A percentile compares a stretch with the other conserved stretches of the same genome.
Evolutionary conservation across 2,888 invertebrate genomes (phyloP).

Genomic region (Philereme transversata): DNA sequence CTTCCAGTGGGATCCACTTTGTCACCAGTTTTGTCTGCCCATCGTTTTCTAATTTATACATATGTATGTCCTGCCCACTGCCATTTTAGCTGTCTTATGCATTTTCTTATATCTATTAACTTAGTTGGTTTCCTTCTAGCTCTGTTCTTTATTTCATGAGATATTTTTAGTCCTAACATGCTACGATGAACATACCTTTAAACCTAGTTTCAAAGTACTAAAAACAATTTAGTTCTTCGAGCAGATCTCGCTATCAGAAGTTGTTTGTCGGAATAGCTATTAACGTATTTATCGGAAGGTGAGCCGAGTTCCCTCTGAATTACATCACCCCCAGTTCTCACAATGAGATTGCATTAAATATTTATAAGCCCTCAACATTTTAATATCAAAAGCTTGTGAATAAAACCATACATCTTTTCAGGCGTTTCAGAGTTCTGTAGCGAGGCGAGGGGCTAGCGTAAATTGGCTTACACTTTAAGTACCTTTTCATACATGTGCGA

Average conservation of each 20-base stretch:
- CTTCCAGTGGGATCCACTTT: too few relatives aligned
- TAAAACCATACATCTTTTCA: constrained; percentile 54
- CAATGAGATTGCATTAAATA: constrained; percentile 70
- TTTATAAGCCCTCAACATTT: constrained; percentile 66
- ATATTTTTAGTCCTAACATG: too few relatives aligned
- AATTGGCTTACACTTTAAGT: constrained; percentile 35
- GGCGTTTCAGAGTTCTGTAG: constrained; percentile 34
- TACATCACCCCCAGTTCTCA: constrained; percentile 51
- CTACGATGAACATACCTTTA: too few relatives aligned
- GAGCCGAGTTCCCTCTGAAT: constrained; percentile 40
- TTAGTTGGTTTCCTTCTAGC: too few relatives aligned
- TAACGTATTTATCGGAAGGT: constrained; percentile 37
- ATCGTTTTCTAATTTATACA: too few relatives aligned
- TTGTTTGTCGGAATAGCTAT: constrained; percentile 13
- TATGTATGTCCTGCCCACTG: too few relatives aligned
- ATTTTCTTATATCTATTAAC: too few relatives aligned
- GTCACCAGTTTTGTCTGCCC: too few relatives aligned
- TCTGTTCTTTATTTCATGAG: too few relatives aligned
- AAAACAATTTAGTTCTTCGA: background rate
- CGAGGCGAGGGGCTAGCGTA: constrained; percentile 10
- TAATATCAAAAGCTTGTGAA: constrained; percentile 65
- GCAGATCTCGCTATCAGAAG: constrained; percentile 5
- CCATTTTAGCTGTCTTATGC: too few relatives aligned
- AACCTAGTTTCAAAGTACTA: too few relatives aligned
- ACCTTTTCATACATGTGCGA: constrained; percentile 34